These are phyloP conservation scores for Oncopodura yosiiana DNA, from an alignment of 1,140 invertebrate species.

Conservation along the genomic window DNA sequence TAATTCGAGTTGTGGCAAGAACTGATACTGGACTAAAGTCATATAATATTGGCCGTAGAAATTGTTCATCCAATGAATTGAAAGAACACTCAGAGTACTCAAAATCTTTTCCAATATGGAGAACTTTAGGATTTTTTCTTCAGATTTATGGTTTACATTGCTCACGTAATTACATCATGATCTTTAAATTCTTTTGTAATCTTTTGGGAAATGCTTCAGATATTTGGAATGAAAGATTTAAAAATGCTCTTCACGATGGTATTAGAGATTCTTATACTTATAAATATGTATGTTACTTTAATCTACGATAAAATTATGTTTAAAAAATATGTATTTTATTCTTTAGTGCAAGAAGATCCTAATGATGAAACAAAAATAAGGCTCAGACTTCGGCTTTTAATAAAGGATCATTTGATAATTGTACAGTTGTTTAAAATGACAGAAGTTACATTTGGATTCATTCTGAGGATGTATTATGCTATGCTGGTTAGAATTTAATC, in stretches of 20 bases:
- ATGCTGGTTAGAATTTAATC: background rate
- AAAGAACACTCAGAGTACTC: background rate
- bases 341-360: background rate
- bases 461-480: background rate
- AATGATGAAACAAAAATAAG: background rate
- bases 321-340: background rate
- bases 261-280: background rate
- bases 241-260: background rate
- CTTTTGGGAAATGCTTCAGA: background rate
- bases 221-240: background rate
- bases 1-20: background rate
- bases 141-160: background rate
- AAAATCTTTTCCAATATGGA: background rate
- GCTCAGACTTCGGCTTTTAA: background rate
- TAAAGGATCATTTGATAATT: conserved; percentile 3
- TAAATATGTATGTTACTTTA: background rate
- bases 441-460: background rate
- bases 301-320: background rate
- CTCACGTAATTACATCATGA: background rate
- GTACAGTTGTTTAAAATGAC: conserved; percentile 10
- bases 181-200: background rate
- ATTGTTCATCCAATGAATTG: background rate
- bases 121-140: background rate
- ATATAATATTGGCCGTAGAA: no score
- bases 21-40: no score